Conservation (phyloP, 2,888 invertebrate species). For the Carterocephalus palaemon region DNA sequence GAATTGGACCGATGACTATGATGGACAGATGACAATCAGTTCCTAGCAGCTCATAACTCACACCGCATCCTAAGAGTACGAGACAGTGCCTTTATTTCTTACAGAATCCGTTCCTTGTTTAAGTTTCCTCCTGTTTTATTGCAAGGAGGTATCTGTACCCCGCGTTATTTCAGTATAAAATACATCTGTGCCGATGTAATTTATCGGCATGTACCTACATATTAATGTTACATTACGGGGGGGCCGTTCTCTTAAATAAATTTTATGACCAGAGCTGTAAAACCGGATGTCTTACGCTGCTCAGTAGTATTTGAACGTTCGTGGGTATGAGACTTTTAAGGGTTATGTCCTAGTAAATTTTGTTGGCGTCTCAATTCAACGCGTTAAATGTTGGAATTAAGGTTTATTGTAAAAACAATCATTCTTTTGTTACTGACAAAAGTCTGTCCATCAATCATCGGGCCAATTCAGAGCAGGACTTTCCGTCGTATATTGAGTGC, state of each 20-base stretch:
- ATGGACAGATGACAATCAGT: too few relatives aligned
- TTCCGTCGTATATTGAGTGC: too few relatives aligned
- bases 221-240: slow-evolving; percentile 22
- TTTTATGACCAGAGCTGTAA: slow-evolving; percentile 18
- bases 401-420: background rate
- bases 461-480: too few relatives aligned
- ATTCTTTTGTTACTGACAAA: too few relatives aligned
- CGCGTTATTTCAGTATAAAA: slow-evolving; percentile 33
- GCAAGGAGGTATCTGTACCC: slow-evolving; percentile 31
- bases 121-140: slow-evolving; percentile 38
- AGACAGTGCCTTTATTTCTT: slow-evolving; percentile 36
- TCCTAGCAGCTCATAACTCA: slow-evolving; percentile 14
- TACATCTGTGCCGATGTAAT: slow-evolving; percentile 29
- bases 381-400: background rate
- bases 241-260: slow-evolving; percentile 12
- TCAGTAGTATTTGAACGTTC: slow-evolving; percentile 12
- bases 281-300: slow-evolving; percentile 8
- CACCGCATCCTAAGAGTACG: slow-evolving; percentile 20
- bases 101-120: slow-evolving; percentile 34
- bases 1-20: too few relatives aligned
- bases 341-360: slow-evolving; percentile 13
- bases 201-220: slow-evolving; percentile 26
- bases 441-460: too few relatives aligned
- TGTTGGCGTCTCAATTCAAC: background rate
- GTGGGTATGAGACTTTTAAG: slow-evolving; percentile 10